Base-by-base conservation (phyloP, 2,888 invertebrate species). In the Lasioglossum morio region DNA sequence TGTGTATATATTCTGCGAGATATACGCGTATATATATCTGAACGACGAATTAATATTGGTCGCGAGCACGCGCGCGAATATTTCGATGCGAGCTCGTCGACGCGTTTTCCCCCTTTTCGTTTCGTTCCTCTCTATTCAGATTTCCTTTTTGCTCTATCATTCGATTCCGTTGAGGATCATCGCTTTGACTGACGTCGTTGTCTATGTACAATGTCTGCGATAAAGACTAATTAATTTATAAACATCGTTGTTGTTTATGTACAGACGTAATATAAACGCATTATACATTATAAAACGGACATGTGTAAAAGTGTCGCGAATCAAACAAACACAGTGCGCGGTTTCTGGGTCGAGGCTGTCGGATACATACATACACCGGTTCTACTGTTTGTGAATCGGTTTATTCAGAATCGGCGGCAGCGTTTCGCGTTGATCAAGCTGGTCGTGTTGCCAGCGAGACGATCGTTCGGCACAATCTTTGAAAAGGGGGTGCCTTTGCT, bases 141-240 rank as follows among this genome's bases (percentile, higher is more conserved):
- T 23, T 69, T 34, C 23, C 3, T 12, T 12, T 43, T 37, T 34
- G 34, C 46, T 30, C 53, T 12, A 48, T 72, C 46, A 46, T 48
- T n/a, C 27, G 30, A 46, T 37, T 43, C 72, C 10, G 16, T 72
- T 14, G 66, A 77, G 81, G 77, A 53, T 40, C 77, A 79, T 81
- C 80, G 72, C 80, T 81, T 75, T 16, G 48, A 81, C 78, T 73
- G 72, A 85, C 88, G 81, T 88, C 82, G 87, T 88, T 83, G 83
- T 81, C 85, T 89, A 87, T 89, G 79, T 88, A 89, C 86, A 88
- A 46, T 85, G 72, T 76, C 86, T 82, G 83, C 82, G 86, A 86
- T 88, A 88, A 86, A 88, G 86, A 88, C 88, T 88, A 88, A 88
- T 84, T 88, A 84, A 89, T 88, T 87, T 89, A 89, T 85, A 88